phyloP scores from a whole-genome alignment of 1,140 invertebrate species.

The Drosophila ogumai region DNA sequence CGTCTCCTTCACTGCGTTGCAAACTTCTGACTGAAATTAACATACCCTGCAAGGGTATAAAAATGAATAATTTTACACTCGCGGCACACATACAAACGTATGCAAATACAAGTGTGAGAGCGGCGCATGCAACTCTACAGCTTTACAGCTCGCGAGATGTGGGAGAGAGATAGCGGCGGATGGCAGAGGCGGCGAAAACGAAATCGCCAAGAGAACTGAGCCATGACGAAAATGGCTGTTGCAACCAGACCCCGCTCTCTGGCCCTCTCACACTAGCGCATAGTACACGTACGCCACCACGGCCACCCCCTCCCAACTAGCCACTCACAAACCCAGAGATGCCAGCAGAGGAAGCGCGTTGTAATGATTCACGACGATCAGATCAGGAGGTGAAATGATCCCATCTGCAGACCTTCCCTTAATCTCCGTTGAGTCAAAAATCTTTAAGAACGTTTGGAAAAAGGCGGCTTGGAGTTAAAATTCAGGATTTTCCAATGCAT shows the following conservation, averaged over 20 bases:
- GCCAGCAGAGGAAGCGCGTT: slow-evolving; percentile 20
- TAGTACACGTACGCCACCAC: slow-evolving; percentile 13
- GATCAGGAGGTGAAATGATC: slow-evolving; percentile 7
- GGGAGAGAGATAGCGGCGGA: slow-evolving; percentile 36
- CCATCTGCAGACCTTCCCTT: neutral
- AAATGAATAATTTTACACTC: slow-evolving; percentile 83
- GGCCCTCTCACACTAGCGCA: slow-evolving; percentile 21
- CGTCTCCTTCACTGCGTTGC: too few relatives aligned
- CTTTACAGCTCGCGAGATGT: slow-evolving; percentile 24
- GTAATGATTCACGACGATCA: slow-evolving; percentile 17
- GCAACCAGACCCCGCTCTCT: slow-evolving; percentile 50
- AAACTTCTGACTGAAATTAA: too few relatives aligned
- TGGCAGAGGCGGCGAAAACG: slow-evolving; percentile 37
- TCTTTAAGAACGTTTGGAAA: neutral
- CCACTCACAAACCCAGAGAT: slow-evolving; percentile 2
- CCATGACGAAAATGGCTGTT: slow-evolving; percentile 55
- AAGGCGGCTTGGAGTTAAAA: neutral
- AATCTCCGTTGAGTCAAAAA: neutral
- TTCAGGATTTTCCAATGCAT: neutral
- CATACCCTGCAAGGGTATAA: too few relatives aligned
- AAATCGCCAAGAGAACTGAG: slow-evolving; percentile 52
- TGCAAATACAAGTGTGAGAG: slow-evolving; percentile 55
- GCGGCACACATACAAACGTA: slow-evolving; percentile 36
- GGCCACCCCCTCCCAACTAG: slow-evolving; percentile 4
- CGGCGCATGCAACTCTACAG: slow-evolving; percentile 67